phyloP scores from a whole-genome alignment of 1,140 invertebrate genomes.

The Archivesica marissinica region DNA sequence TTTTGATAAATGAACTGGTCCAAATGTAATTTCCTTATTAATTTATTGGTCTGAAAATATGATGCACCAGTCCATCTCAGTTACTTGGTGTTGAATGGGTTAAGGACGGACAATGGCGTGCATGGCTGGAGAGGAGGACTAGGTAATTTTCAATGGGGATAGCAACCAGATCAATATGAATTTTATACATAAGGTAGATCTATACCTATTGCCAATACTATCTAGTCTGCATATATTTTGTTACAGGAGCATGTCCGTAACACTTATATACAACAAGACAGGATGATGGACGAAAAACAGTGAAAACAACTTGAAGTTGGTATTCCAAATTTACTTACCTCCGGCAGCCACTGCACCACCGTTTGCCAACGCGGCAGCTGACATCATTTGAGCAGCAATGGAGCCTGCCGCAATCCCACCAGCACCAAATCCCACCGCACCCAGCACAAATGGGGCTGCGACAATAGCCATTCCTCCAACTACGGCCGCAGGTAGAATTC shows the following conservation, averaged over 20 bases:
- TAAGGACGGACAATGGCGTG: too few relatives aligned
- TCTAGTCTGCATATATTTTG: not conserved
- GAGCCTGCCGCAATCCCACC: constrained; percentile 7
- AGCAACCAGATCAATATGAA: not conserved
- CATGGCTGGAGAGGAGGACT: too few relatives aligned
- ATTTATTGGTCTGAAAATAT: too few relatives aligned
- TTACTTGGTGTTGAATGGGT: too few relatives aligned
- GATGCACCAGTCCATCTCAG: too few relatives aligned
- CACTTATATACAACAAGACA: not conserved
- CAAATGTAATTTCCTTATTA: too few relatives aligned
- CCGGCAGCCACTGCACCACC: constrained; percentile 17
- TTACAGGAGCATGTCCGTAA: not conserved
- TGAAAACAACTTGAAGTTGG: not conserved
- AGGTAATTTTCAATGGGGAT: too few relatives aligned
- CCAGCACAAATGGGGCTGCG: not conserved
- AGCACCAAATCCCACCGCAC: not conserved
- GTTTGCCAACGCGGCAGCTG: constrained; percentile 11
- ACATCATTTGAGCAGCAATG: not conserved
- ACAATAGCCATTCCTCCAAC: not conserved
- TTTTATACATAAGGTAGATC: not conserved
- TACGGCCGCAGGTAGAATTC: not conserved
- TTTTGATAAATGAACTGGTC: too few relatives aligned
- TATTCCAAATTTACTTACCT: not conserved
- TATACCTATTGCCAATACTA: not conserved
- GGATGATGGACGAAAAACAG: not conserved